A percentile compares a stretch with the other conserved stretches of the same genome.
phyloP scores from a whole-genome alignment of 2,113 vertebrate species.

The Scytalopus superciliaris region DNA sequence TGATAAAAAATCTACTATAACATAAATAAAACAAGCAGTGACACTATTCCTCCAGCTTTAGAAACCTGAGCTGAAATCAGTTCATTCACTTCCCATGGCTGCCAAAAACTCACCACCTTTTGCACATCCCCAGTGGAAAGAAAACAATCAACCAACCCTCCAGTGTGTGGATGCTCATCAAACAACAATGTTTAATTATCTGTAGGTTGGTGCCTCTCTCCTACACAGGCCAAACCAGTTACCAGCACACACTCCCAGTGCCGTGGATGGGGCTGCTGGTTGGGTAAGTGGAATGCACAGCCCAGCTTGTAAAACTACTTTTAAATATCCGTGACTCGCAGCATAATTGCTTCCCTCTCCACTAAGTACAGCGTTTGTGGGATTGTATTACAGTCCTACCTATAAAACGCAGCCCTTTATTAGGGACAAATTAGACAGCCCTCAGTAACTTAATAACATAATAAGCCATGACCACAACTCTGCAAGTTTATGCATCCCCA shows the following conservation, averaged over 20 bases:
- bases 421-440: not conserved
- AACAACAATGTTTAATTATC: not conserved
- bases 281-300: not conserved
- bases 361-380: not conserved
- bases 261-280: not conserved
- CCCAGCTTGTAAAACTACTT: not conserved
- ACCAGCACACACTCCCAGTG: not conserved
- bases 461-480: not conserved
- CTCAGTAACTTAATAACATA: not conserved
- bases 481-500: not conserved
- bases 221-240: not conserved
- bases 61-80: not conserved
- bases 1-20: not conserved
- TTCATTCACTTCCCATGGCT: accelerated
- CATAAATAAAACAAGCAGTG: not conserved
- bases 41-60: not conserved
- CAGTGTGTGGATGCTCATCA: accelerated
- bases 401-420: not conserved
- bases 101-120: not conserved
- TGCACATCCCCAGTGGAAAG: not conserved
- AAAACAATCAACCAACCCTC: not conserved
- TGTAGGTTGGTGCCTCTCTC: not conserved
- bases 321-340: not conserved
- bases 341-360: not conserved
- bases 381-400: not conserved